phyloP scores from a whole-genome alignment of 2,888 invertebrate genomes.

The Yponomeuta malinellus region DNA sequence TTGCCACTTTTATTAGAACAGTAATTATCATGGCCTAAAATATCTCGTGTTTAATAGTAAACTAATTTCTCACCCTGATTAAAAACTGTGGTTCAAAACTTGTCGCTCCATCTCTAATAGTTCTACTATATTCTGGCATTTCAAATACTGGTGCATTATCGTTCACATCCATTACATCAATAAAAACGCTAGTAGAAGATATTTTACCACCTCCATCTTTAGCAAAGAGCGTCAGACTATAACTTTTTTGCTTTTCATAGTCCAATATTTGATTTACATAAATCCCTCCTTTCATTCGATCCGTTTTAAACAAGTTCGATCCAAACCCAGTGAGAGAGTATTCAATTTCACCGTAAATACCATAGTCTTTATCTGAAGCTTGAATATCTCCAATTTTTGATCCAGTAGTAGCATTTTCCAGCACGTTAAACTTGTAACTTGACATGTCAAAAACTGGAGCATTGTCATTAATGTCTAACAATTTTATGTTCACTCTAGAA shows the following conservation, averaged over 20 bases:
- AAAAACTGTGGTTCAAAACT: conserved; percentile 87
- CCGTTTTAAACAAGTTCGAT: conserved; percentile 83
- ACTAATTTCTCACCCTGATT: conserved; percentile 72
- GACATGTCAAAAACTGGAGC: conserved; percentile 80
- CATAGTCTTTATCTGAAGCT: conserved; percentile 85
- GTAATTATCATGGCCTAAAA: too few species aligned
- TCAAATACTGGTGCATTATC: conserved; percentile 86
- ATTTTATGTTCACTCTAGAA: conserved; percentile 77
- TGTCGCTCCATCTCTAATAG: conserved; percentile 84
- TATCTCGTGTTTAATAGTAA: not conserved
- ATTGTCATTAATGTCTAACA: conserved; percentile 88
- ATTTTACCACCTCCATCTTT: conserved; percentile 87
- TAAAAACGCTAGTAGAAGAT: conserved; percentile 80
- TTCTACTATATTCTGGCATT: conserved; percentile 81
- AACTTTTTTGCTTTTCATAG: conserved; percentile 87
- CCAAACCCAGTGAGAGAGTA: conserved; percentile 88
- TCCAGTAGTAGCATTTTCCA: conserved; percentile 79
- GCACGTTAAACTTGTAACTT: conserved; percentile 79
- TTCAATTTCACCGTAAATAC: conserved; percentile 80
- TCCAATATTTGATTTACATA: conserved; percentile 80
- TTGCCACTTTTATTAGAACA: conserved; percentile 6
- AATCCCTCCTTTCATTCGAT: conserved; percentile 79
- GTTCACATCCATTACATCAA: conserved; percentile 84
- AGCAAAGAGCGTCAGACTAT: conserved; percentile 86
- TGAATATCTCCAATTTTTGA: conserved; percentile 78